phyloP scores from a whole-genome alignment of 2,797 vertebrate species.

The Leptodactylus fallax region DNA sequence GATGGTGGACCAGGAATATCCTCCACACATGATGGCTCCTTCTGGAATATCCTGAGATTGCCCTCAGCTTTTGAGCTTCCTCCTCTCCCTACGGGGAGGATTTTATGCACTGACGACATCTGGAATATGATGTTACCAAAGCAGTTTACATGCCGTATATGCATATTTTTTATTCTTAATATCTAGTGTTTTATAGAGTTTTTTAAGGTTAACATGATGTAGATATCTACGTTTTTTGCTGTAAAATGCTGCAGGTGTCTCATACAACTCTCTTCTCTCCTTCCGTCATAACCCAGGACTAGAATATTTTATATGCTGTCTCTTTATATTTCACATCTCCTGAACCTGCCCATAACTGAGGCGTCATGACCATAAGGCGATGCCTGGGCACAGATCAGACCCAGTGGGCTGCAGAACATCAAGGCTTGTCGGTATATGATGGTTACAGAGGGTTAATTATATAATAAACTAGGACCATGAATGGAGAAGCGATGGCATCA shows the following conservation, averaged over 20 bases:
- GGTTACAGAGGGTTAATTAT: neutral
- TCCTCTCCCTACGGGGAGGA: constrained; percentile 82
- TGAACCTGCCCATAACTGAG: neutral
- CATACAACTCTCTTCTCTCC: constrained; percentile 60
- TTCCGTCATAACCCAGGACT: constrained; percentile 52
- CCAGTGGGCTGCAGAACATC: neutral
- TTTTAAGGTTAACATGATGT: constrained; percentile 85
- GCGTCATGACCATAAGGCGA: neutral
- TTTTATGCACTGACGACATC: constrained; percentile 89
- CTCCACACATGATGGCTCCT: constrained; percentile 81
- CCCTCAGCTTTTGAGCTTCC: constrained; percentile 77
- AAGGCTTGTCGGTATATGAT: neutral
- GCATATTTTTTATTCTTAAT: constrained; percentile 98
- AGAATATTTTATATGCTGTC: constrained; percentile 58
- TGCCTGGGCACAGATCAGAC: neutral
- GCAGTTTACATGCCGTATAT: constrained; percentile 99
- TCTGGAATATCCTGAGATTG: constrained; percentile 81
- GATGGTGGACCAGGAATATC: constrained; percentile 77
- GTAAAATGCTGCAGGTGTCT: constrained; percentile 74
- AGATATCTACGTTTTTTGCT: constrained; percentile 82
- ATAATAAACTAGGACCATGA: neutral
- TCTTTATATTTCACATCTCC: constrained; percentile 46
- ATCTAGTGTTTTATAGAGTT: constrained; percentile 95
- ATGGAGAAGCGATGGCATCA: neutral
- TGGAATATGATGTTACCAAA: constrained; percentile 99